These are phyloP conservation scores for Drosophila chauvacae DNA, from an alignment of 1,140 invertebrate species.

Conservation along the genomic window DNA sequence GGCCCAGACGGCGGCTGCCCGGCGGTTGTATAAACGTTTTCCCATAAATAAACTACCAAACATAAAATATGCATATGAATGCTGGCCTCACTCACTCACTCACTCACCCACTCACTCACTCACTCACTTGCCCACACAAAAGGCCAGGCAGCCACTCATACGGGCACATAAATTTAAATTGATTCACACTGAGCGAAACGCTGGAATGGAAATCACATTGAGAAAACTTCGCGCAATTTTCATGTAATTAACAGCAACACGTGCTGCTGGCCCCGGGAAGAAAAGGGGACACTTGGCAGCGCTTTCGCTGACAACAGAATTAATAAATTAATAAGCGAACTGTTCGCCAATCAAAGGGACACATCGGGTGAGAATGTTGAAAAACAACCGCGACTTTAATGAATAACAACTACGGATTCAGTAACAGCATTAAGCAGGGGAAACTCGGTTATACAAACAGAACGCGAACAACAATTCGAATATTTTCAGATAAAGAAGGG, in stretches of 20 bases:
- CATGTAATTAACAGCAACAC: slow-evolving; percentile 26
- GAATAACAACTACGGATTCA: slow-evolving; percentile 5
- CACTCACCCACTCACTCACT: slow-evolving; percentile 16
- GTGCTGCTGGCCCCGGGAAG: background rate
- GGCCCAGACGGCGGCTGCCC: slow-evolving; percentile 12
- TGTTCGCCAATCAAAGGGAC: slow-evolving; percentile 13
- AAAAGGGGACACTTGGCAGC: background rate
- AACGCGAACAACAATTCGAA: background rate
- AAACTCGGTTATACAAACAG: background rate
- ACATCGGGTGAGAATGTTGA: background rate
- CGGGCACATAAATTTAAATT: slow-evolving; percentile 48
- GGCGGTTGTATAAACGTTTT: slow-evolving; percentile 43
- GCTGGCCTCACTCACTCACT: slow-evolving; percentile 29
- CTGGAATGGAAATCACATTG: slow-evolving; percentile 6
- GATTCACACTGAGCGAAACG: slow-evolving; percentile 36
- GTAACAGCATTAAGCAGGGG: background rate
- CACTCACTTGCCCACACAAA: slow-evolving; percentile 3
- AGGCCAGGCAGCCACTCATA: slow-evolving; percentile 13
- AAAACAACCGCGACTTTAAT: background rate
- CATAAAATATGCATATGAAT: slow-evolving; percentile 63
- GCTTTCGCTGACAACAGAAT: slow-evolving; percentile 9
- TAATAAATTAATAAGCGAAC: slow-evolving; percentile 20
- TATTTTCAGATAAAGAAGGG: background rate
- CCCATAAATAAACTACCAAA: slow-evolving; percentile 54
- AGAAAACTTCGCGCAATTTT: slow-evolving; percentile 10